phyloP scores from a whole-genome alignment of 2,888 invertebrate genomes.

The Drosophila suboccidentalis region DNA sequence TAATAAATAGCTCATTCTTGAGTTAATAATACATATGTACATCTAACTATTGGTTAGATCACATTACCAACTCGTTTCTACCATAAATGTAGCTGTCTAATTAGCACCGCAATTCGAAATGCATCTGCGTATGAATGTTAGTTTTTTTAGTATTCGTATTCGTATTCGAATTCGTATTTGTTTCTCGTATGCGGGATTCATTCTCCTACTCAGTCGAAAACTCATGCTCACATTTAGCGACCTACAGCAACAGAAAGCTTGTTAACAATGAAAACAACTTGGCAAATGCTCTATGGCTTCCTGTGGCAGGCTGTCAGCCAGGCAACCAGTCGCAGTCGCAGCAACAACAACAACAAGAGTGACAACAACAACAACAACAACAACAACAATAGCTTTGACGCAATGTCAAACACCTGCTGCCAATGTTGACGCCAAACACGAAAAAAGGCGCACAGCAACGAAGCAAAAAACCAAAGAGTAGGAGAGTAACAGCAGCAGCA shows the following conservation, averaged over 20 bases:
- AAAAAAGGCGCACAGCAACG: slow-evolving; percentile 64
- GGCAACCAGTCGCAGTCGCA: slow-evolving; percentile 54
- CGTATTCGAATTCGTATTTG: slow-evolving; percentile 10
- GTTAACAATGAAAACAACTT: slow-evolving; percentile 80
- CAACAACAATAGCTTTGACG: slow-evolving; percentile 71
- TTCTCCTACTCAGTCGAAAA: slow-evolving; percentile 21
- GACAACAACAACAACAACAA: slow-evolving; percentile 57
- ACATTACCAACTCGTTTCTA: slow-evolving; percentile 23
- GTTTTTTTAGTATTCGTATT: slow-evolving; percentile 9
- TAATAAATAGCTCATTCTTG: background rate
- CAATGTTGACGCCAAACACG: slow-evolving; percentile 81
- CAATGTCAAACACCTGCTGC: slow-evolving; percentile 82
- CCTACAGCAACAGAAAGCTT: slow-evolving; percentile 77
- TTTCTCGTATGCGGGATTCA: slow-evolving; percentile 17
- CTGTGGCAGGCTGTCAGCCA: slow-evolving; percentile 77
- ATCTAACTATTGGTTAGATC: slow-evolving; percentile 1
- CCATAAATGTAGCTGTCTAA: slow-evolving; percentile 31
- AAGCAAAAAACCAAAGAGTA: slow-evolving; percentile 73
- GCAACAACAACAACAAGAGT: slow-evolving; percentile 46
- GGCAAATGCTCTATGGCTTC: slow-evolving; percentile 80
- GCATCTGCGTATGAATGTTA: slow-evolving; percentile 42
- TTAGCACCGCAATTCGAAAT: slow-evolving; percentile 36
- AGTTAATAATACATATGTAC: background rate
- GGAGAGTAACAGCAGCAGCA: slow-evolving; percentile 59
- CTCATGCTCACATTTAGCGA: slow-evolving; percentile 63